These are phyloP conservation scores for Parnassius mnemosyne DNA, from an alignment of 2,888 invertebrate species.

Conservation along the genomic window DNA sequence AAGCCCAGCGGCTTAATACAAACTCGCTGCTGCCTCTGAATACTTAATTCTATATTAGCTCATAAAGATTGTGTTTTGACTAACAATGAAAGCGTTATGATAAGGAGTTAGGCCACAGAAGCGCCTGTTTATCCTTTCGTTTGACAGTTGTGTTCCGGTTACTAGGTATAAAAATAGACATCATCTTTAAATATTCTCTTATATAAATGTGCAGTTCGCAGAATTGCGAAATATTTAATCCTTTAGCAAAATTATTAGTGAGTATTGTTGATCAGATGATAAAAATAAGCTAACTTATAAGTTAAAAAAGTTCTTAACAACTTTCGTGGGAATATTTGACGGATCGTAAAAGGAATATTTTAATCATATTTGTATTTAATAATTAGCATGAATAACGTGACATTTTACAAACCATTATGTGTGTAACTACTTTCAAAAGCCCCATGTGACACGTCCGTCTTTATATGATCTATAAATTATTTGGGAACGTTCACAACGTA, in stretches of 20 bases:
- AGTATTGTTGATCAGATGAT: too few relatives aligned
- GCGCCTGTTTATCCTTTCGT: slow-evolving; percentile 11
- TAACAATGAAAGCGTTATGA: slow-evolving; percentile 34
- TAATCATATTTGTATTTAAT: slow-evolving; percentile 26
- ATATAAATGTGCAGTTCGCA: too few relatives aligned
- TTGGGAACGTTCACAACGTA: too few relatives aligned
- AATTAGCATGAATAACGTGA: slow-evolving; percentile 23
- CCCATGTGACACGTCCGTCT: too few relatives aligned
- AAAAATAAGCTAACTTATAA: neutral
- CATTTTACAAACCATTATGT: slow-evolving; percentile 7
- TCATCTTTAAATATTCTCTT: too few relatives aligned
- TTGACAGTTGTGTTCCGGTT: slow-evolving; percentile 27
- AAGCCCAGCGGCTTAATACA: slow-evolving; percentile 47
- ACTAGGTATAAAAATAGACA: slow-evolving; percentile 15
- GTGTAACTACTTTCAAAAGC: too few relatives aligned
- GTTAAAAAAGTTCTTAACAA: neutral
- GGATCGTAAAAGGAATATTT: slow-evolving; percentile 28
- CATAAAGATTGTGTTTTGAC: slow-evolving; percentile 42
- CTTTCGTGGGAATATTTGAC: slow-evolving; percentile 32
- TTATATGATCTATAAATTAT: too few relatives aligned
- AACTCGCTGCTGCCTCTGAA: slow-evolving; percentile 51
- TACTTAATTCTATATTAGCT: slow-evolving; percentile 66
- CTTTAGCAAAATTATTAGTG: too few relatives aligned
- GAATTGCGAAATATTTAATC: too few relatives aligned
- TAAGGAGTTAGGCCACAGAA: slow-evolving; percentile 5